Percentiles rank a stretch among this genome's conserved stretches.
Evolutionary conservation across 1,140 invertebrate species (phyloP).

Genomic region (Drosophila albomicans): DNA sequence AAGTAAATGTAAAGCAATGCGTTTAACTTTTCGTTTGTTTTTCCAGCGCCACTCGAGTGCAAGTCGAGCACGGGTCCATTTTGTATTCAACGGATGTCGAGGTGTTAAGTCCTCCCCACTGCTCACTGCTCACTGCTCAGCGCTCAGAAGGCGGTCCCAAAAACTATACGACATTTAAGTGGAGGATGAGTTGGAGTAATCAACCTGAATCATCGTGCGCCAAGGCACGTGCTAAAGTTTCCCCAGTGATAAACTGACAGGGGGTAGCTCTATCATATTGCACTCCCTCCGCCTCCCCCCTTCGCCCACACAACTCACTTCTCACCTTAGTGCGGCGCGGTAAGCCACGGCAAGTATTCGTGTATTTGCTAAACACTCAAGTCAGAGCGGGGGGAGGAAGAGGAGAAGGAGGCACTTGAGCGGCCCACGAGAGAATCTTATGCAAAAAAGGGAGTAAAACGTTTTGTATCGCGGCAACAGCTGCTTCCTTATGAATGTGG

Average conservation of each 20-base stretch:
- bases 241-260: conserved; percentile 20
- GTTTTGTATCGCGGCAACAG: conserved; percentile 36
- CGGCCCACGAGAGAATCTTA: conserved; percentile 49
- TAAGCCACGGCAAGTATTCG: conserved; percentile 53
- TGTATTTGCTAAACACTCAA: conserved; percentile 69
- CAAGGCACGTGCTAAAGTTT: conserved; percentile 40
- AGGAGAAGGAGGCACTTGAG: conserved; percentile 36
- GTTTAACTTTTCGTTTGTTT: conserved; percentile 18
- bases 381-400: background rate
- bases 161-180: conserved; percentile 18
- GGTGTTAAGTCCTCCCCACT: conserved; percentile 8
- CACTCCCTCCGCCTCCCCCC: background rate
- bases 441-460: conserved; percentile 68
- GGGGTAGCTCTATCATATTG: background rate
- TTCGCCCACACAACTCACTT: background rate
- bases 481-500: conserved; percentile 1
- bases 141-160: background rate
- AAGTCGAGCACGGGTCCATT: conserved; percentile 9
- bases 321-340: conserved; percentile 11
- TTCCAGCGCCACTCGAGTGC: conserved; percentile 8
- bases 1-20: conserved; percentile 36
- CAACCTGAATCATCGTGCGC: conserved; percentile 25
- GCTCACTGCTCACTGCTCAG: no score
- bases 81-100: conserved; percentile 27
- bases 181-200: conserved; percentile 20